A percentile compares a stretch with the other conserved stretches of the same genome.
phyloP scores from a whole-genome alignment of 1,140 invertebrate species.

The Colletes gigas region DNA sequence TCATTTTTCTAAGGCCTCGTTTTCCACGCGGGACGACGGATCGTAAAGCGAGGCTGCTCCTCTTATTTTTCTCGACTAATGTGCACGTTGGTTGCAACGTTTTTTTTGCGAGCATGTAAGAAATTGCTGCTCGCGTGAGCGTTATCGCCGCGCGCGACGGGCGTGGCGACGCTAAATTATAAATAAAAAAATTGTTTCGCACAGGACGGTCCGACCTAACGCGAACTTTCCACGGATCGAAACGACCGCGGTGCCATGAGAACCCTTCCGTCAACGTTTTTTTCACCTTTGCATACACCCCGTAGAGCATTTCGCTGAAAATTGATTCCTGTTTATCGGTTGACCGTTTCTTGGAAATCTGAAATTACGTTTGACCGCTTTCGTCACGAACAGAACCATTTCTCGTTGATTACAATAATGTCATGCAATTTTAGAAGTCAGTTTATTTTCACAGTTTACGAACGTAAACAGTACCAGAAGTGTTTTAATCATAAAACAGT shows the following conservation, averaged over 20 bases:
- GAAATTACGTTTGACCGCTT: too few relatives aligned
- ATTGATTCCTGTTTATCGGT: constrained; percentile 35
- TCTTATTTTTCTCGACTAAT: constrained; percentile 44
- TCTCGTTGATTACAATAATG: too few relatives aligned
- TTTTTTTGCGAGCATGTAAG: constrained; percentile 29
- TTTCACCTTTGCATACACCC: constrained; percentile 23
- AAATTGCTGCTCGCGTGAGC: constrained; percentile 60
- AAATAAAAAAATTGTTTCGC: constrained; percentile 58
- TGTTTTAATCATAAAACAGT: too few relatives aligned
- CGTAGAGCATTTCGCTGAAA: constrained; percentile 11
- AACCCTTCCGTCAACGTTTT: not conserved
- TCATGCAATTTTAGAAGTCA: too few relatives aligned
- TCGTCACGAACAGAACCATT: too few relatives aligned
- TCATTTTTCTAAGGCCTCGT: constrained; percentile 45
- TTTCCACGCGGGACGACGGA: constrained; percentile 5
- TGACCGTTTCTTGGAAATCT: constrained; percentile 16
- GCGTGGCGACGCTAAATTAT: constrained; percentile 59
- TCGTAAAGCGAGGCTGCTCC: constrained; percentile 39
- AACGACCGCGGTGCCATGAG: not conserved
- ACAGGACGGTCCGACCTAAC: not conserved
- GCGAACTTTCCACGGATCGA: constrained; percentile 22
- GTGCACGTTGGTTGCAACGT: constrained; percentile 30
- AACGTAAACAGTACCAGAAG: too few relatives aligned
- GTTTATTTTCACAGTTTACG: too few relatives aligned
- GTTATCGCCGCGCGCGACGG: constrained; percentile 51